Base-by-base conservation (phyloP, 1,140 invertebrate genomes). In the Tetramorium simillimum region DNA sequence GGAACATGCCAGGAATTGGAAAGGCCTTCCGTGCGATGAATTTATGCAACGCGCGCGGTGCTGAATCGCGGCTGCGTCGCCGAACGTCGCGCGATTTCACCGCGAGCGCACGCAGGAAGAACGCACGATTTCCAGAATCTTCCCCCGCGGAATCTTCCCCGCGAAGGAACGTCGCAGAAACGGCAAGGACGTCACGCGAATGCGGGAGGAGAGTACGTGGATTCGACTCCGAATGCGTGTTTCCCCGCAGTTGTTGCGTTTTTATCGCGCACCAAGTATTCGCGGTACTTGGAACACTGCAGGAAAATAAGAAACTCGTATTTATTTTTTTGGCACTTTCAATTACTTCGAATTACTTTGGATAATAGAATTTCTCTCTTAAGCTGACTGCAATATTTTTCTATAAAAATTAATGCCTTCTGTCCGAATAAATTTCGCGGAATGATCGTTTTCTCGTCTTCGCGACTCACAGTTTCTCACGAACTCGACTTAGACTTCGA, bases 1-100 rank as follows among this genome's bases (percentile, higher is more conserved):
- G 73, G 86, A 87, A 90, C 80, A 77, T 46, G 87, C 65, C 85
- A 87, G 73, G 87, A 89, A 89, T 90, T 89, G 85, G 85, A 89
- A 89, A 90, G 67, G 86, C 78, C 76, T 78, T 67, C 70, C 73
- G 78, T 88, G 78, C 77, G 63, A 87, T 86, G 77, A 88, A 88
- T 88, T 82, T 72, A 88, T 86, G 84, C 75, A 86, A 80, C 75
- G 14, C 85, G 14, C 85, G 75, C 75, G 49, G 7, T 33, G 4
- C 53, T 56, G 78, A 84, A 63, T 84, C 28, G 81, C 56, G 60
- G 40, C 76, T 43, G 40, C 60, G 21, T 51, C 9, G 49, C 49
- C n/a, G 60, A 85, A 33, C 16, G 51, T 53, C 51, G 40, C n/a
- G 37, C 51, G 67, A 82, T 82, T 82, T 82, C 65, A 72, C 53